A percentile compares a stretch with the other conserved stretches of the same genome.
Conservation (phyloP, 2,888 invertebrate genomes). For the Tetragnatha montana region DNA sequence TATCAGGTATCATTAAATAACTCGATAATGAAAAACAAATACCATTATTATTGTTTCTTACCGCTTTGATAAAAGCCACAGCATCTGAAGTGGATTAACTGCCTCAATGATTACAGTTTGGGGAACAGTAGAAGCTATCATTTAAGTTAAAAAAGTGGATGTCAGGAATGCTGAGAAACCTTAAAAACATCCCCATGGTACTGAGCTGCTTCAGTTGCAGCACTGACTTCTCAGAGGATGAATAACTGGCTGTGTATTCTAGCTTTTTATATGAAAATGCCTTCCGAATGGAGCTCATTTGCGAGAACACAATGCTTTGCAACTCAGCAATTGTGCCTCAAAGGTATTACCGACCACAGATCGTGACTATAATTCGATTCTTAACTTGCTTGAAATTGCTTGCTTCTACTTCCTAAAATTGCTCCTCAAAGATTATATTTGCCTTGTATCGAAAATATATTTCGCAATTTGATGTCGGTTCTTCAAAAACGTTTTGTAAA, state of each 20-base stretch:
- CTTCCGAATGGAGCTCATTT: neutral
- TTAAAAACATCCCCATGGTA: neutral
- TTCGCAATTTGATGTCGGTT: neutral
- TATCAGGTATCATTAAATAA: too few species aligned
- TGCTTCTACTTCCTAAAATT: neutral
- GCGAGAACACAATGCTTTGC: neutral
- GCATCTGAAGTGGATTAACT: neutral
- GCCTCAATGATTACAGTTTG: too few species aligned
- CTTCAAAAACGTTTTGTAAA: neutral
- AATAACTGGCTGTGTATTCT: neutral
- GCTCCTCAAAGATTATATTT: neutral
- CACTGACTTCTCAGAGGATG: neutral
- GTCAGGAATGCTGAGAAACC: neutral
- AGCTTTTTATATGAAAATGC: neutral
- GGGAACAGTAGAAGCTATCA: neutral
- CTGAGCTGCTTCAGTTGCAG: neutral
- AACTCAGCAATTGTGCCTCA: neutral
- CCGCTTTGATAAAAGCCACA: neutral
- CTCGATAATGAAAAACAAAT: too few species aligned
- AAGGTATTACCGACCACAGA: neutral
- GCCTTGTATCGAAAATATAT: neutral
- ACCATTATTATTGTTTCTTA: neutral
- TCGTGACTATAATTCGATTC: neutral
- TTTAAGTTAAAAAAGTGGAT: neutral
- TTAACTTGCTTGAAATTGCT: neutral